A percentile compares a stretch with the other conserved stretches of the same genome.
These are phyloP conservation scores for Astur gentilis DNA, from an alignment of 2,113 vertebrate species.

Conservation along the genomic window DNA sequence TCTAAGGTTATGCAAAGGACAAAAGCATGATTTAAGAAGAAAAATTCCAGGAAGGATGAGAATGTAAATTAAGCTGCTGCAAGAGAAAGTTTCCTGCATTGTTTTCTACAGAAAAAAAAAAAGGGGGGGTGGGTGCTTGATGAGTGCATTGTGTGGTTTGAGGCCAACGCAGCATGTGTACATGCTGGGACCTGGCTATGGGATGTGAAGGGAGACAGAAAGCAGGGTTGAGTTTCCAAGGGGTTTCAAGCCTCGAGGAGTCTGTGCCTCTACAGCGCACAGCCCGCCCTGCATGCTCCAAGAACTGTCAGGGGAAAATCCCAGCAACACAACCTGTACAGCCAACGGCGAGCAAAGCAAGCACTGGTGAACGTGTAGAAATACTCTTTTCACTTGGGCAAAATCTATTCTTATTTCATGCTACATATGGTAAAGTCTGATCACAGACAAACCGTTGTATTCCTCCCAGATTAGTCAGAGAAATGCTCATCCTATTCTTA, in stretches of 20 bases:
- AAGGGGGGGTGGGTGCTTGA: background rate
- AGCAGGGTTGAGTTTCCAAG: background rate
- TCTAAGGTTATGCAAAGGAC: background rate
- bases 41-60: conserved; percentile 5
- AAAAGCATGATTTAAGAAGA: background rate
- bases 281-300: background rate
- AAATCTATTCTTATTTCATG: background rate
- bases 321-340: background rate
- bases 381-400: background rate
- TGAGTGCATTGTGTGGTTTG: rapidly evolving
- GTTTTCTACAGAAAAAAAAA: background rate
- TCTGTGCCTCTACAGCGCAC: background rate
- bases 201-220: background rate
- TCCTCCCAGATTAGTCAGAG: conserved; percentile 5
- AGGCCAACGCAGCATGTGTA: rapidly evolving
- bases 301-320: background rate
- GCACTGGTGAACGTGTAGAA: rapidly evolving
- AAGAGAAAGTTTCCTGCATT: background rate
- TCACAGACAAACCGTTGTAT: background rate
- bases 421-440: background rate
- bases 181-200: rapidly evolving
- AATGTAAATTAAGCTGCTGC: background rate
- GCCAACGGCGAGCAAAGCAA: rapidly evolving
- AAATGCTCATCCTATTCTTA: background rate
- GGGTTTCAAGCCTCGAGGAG: background rate